Evolutionary conservation across 2,113 vertebrate genomes (phyloP), one percentile per base, ranked within the genome.

Genomic region (Menura novaehollandiae): DNA sequence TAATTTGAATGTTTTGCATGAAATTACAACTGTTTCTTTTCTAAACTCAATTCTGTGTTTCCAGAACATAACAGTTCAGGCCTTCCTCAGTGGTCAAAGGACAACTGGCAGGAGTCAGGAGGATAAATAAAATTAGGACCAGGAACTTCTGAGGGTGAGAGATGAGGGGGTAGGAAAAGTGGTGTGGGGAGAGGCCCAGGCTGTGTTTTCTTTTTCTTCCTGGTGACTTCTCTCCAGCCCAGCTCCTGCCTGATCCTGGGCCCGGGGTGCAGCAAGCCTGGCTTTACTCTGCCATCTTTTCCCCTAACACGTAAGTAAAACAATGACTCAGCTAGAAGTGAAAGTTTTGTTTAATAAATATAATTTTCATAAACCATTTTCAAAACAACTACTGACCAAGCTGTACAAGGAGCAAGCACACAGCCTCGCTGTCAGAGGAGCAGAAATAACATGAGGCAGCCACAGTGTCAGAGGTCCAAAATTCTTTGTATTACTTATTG

Each of bases 301-400:
- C n/a, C n/a, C 44, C 59, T 52, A 22, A 55, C 55, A 43, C 15
- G 15, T 33, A 94, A 97, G 64, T 49, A 85, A 97, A 95, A 82
- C 85, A 91, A 35, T 22, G 59, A 94, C 91, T 59, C 78, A 21
- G 58, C 46, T 94, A 85, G 69, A 94, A 96, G 79, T 72, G 74
- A 95, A 97, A 86, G 35, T 32, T 99, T 99, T 99, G 98, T 99
- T 99, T 96, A 76, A 98, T 98, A 99, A 99, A 99, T 99, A 99
- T 95, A 98, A 97, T 97, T 92, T 98, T 98, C 97, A 98, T 98
- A 98, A 98, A 98, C 90, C 94, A 24, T 83, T 88, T 98, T 95
- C 94, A 96, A 98, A 98, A 98, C 98, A 98, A 95, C 78, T 92
- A 97, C 96, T 95, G 93, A 97, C 95, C 95, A 88, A 97, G 84